Evolutionary conservation across 2,113 vertebrate genomes (phyloP), one percentile per base, ranked within the genome.

Genomic region (Datnioides undecimradiatus): DNA sequence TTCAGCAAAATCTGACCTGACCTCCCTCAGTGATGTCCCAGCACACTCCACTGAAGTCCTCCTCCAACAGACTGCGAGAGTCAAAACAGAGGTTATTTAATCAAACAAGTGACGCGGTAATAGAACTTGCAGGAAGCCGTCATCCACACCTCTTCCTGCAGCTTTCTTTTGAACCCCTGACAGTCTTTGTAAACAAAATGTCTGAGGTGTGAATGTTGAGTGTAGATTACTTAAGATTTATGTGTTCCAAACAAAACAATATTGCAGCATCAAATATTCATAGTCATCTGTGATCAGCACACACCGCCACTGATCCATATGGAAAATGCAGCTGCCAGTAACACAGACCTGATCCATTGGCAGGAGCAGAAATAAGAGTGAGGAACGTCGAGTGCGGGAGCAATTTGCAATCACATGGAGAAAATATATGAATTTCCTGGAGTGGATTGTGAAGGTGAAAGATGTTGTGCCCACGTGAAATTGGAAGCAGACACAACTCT

Each of bases 181-280:
- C 41, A 46, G 34, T 58, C 34, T 63, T 66, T 84, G 38, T 45
- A 71, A 92, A 93, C 84, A 79, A 83, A 91, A 89, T 60, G 69
- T 34, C 43, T 60, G 66, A 74, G 17, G 34, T 41, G 27, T 33
- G 54, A 90, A 76, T 77, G 43, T 64, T 38, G 65, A 83, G 48
- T 80, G 65, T 66, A 81, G 68, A 89, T 90, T 80, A 86, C 5
- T 11, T 11, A 52, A 77, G 85, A 93, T 87, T 60, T 91, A 72
- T 89, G 60, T 79, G 52, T 31, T 83, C 65, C 65, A 80, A 87
- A 83, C 73, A 85, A 81, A 89, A 90, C 81, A 81, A 83, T 90
- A 90, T 78, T 49, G 65, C 79, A 34, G 60, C 85, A 93, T 93
- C 80, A 93, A 89, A 87, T 93, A 93, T 93, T 92, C 91, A 92